Evolutionary conservation across 2,797 vertebrate species (phyloP).

Genomic region (Eutrigla gurnardus): DNA sequence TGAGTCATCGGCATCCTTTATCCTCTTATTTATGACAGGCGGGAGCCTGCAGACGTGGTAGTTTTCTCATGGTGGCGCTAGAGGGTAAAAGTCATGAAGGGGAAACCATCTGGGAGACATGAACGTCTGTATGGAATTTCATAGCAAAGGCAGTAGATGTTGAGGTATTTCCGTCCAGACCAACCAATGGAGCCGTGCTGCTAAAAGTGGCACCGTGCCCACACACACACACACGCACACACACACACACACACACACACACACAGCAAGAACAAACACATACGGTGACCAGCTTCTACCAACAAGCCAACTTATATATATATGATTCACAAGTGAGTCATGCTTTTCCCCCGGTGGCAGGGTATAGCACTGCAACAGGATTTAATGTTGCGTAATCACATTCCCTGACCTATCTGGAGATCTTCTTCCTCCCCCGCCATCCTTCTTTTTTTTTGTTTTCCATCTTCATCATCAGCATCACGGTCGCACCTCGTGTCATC

Average conservation of each 20-base stretch:
- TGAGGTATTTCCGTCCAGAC: slow-evolving; percentile 12
- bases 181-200: not conserved
- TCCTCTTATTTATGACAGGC: not conserved
- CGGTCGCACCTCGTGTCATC: slow-evolving; percentile 44
- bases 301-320: slow-evolving; percentile 14
- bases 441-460: slow-evolving; percentile 18
- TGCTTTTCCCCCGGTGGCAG: slow-evolving; percentile 28
- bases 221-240: slow-evolving; percentile 39
- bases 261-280: slow-evolving; percentile 28
- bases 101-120: not conserved
- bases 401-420: slow-evolving; percentile 49
- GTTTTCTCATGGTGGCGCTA: not conserved
- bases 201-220: slow-evolving; percentile 31
- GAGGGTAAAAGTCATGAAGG: not conserved
- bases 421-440: slow-evolving; percentile 34
- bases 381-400: slow-evolving; percentile 51
- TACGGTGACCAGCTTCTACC: slow-evolving; percentile 38
- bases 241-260: not conserved
- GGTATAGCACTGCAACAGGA: slow-evolving; percentile 16
- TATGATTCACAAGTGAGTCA: slow-evolving; percentile 57
- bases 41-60: not conserved
- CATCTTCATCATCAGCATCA: slow-evolving; percentile 41
- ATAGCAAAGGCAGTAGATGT: not conserved
- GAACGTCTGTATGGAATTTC: not conserved
- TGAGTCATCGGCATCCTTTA: slow-evolving; percentile 32